Percentiles rank a stretch among this genome's conserved stretches.
phyloP scores from a whole-genome alignment of 2,113 vertebrate species.

The Phocoena sinus region DNA sequence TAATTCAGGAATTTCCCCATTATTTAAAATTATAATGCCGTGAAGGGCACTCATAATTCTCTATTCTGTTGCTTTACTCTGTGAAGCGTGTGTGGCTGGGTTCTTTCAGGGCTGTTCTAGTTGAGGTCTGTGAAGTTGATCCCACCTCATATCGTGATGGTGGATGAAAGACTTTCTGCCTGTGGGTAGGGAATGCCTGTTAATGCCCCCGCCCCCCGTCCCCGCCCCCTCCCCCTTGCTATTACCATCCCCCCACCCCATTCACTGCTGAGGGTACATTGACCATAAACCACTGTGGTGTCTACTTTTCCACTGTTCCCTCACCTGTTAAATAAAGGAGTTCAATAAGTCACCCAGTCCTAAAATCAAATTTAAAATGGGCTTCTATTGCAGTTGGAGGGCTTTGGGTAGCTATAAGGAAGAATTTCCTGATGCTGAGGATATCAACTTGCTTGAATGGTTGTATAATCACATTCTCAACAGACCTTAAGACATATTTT shows the following conservation, averaged over 20 bases:
- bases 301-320: background rate
- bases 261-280: background rate
- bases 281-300: background rate
- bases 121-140: background rate
- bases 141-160: background rate
- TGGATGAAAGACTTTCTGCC: background rate
- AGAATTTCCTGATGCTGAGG: background rate
- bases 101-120: background rate
- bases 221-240: background rate
- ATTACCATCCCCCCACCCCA: fast-evolving
- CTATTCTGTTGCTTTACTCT: background rate
- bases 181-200: background rate
- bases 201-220: fast-evolving
- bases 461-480: conserved; percentile 32
- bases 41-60: background rate
- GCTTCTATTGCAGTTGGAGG: background rate
- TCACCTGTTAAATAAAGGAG: background rate
- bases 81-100: background rate
- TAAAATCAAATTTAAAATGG: background rate
- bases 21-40: background rate
- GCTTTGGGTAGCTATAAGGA: background rate
- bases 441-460: background rate
- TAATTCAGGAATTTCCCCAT: background rate
- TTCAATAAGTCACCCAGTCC: background rate
- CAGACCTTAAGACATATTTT: background rate